Evolutionary conservation across 2,888 invertebrate genomes (phyloP), one percentile per base, ranked within the genome.

Genomic region (Ramazzottius varieornatus): DNA sequence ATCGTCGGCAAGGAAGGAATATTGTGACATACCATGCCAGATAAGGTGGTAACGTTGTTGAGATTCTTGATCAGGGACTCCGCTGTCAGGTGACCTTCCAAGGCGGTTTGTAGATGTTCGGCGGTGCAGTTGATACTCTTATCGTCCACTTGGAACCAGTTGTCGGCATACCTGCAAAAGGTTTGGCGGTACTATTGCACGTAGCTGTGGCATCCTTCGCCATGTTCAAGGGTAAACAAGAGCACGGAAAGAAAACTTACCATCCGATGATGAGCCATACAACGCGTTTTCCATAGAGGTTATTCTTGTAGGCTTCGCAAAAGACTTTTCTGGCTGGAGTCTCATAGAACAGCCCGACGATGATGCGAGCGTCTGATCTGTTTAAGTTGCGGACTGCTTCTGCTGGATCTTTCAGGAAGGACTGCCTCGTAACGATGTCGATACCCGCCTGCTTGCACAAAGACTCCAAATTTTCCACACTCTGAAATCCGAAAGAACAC

Each of bases 111-210:
- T 90, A 99, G 92, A 77, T 98, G 84, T 70, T 91, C 88, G 67
- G 83, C 82, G 0, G 91, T 91, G 75, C 98, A 98, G 69, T 88
- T 86, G 68, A 96, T 85, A 65, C 85, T 84, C 75, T 91, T 89
- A 54, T 77, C 77, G 74, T 87, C 86, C 4, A 86, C 84, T 74
- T 88, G 87, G 76, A 89, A 98, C 98, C 98, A 99, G 74, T 94
- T 92, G 76, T 98, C 93, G 74, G 96, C 93, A 77, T 98, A 98
- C n/a, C n/a, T n/a, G n/a, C n/a, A n/a, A n/a, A n/a, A n/a, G n/a
- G 93, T 93, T 94, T 32, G 16, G 24, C 63, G 8, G n/a, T 29
- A 13, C 24, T 29, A 8, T 63, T 29, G 32, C 32, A 29, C 32
- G 63, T 16, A 63, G 16, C 8, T n/a, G 32, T 16, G 24, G 32